Evolutionary conservation across 1,140 invertebrate species (phyloP).

Genomic region (Palaemon carinicauda): DNA sequence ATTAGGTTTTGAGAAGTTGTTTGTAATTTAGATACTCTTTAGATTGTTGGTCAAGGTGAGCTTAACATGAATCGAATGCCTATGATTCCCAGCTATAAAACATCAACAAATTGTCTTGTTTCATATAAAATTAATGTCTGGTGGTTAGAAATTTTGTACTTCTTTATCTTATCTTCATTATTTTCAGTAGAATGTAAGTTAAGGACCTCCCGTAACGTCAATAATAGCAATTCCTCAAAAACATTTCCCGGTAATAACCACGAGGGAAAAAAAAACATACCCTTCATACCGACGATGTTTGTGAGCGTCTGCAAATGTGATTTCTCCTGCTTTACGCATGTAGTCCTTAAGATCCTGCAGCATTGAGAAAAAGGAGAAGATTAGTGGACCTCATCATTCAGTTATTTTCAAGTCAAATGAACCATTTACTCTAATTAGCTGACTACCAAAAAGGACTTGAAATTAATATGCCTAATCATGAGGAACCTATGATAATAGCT

Average conservation of each 20-base stretch:
- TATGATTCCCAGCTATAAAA: too few relatives aligned
- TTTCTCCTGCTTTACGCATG: slow-evolving; percentile 71
- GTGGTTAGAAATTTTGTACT: too few relatives aligned
- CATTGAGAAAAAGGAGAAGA: neutral
- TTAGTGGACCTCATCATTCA: neutral
- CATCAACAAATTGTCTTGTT: too few relatives aligned
- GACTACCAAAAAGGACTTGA: slow-evolving; percentile 13
- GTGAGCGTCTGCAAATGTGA: slow-evolving; percentile 72
- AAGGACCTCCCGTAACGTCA: too few relatives aligned
- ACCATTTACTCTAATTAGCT: slow-evolving; percentile 10
- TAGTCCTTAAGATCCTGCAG: slow-evolving; percentile 68
- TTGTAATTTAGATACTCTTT: too few relatives aligned
- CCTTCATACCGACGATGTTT: slow-evolving; percentile 68
- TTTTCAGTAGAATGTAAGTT: too few relatives aligned
- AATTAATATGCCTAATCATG: slow-evolving; percentile 14
- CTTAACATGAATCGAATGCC: too few relatives aligned
- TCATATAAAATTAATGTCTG: too few relatives aligned
- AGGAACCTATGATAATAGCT: neutral
- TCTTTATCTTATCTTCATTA: too few relatives aligned
- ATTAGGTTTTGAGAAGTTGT: neutral
- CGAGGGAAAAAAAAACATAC: slow-evolving; percentile 62
- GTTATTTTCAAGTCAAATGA: neutral
- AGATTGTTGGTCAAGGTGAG: too few relatives aligned
- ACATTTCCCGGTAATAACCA: neutral
- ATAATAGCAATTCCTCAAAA: too few relatives aligned